Conservation (phyloP, 2,113 vertebrate species). For the Axis porcinus region DNA sequence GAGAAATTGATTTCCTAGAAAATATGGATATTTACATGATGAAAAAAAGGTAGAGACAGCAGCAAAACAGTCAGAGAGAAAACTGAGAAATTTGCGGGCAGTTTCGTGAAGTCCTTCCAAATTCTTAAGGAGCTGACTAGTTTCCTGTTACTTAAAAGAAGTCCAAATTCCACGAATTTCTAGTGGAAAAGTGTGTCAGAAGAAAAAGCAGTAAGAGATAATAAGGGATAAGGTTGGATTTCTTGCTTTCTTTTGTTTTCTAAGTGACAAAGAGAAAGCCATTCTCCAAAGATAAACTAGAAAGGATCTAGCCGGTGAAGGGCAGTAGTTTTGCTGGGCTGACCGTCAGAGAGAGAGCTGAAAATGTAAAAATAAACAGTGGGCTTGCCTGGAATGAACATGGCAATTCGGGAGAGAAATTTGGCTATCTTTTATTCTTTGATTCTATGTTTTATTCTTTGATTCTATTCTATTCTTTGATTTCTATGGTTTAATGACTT, state of each 20-base stretch:
- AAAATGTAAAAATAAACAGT: background rate
- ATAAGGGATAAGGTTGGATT: background rate
- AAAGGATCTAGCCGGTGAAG: background rate
- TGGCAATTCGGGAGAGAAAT: background rate
- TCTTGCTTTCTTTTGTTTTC: background rate
- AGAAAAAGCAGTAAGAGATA: background rate
- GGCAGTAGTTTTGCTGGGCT: background rate
- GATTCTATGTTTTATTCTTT: background rate
- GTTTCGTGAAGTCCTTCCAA: background rate
- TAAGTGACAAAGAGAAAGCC: background rate
- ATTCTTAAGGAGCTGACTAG: background rate
- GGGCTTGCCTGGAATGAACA: background rate
- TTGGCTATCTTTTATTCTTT: background rate
- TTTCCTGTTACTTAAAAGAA: background rate
- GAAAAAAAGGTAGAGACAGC: background rate
- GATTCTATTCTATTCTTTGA: background rate
- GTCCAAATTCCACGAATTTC: background rate
- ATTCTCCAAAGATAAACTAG: background rate
- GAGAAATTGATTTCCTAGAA: background rate
- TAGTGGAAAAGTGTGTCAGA: background rate
- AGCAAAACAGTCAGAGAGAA: background rate
- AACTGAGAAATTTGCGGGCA: background rate
- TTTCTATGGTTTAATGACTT: constrained; percentile 3
- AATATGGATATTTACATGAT: background rate
- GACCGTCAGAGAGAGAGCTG: background rate